These are phyloP conservation scores for Petrophora chlorosata DNA, from an alignment of 2,888 invertebrate species.

Conservation along the genomic window DNA sequence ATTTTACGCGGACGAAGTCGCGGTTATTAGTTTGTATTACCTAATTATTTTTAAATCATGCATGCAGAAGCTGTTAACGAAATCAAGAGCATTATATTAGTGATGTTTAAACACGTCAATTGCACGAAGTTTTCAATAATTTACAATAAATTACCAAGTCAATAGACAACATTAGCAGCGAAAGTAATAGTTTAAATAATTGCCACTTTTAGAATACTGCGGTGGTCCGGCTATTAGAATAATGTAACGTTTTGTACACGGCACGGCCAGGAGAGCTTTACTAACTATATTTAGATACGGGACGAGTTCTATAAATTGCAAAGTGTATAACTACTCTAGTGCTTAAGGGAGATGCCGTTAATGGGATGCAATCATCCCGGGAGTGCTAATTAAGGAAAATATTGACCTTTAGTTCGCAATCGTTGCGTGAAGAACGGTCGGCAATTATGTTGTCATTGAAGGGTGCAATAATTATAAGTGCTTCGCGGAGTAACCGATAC, in stretches of 20 bases:
- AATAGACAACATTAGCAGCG: conserved; percentile 7
- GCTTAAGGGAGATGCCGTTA: conserved; percentile 2
- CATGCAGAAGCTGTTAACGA: neutral
- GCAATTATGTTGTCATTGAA: conserved; percentile 45
- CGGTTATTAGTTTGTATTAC: too few relatives aligned
- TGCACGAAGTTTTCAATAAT: conserved; percentile 4
- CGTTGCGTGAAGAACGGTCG: conserved; percentile 35
- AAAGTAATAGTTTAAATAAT: conserved; percentile 11
- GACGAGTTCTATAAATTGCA: conserved; percentile 18
- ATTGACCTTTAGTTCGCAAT: conserved; percentile 25
- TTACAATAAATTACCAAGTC: conserved; percentile 12
- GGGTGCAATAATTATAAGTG: conserved; percentile 43
- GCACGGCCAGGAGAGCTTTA: neutral
- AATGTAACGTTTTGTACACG: conserved; percentile 2
- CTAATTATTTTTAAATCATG: too few relatives aligned
- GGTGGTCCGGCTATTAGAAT: conserved; percentile 12
- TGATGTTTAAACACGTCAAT: conserved; percentile 3
- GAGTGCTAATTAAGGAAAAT: conserved; percentile 28
- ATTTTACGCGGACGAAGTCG: too few relatives aligned
- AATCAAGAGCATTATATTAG: neutral
- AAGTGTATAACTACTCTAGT: conserved; percentile 2
- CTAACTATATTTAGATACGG: conserved; percentile 7
- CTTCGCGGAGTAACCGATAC: conserved; percentile 24
- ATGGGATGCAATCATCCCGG: conserved; percentile 17
- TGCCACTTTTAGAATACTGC: neutral